Evolutionary conservation across 2,113 vertebrate genomes (phyloP).

Genomic region (Chaetodon trifascialis): DNA sequence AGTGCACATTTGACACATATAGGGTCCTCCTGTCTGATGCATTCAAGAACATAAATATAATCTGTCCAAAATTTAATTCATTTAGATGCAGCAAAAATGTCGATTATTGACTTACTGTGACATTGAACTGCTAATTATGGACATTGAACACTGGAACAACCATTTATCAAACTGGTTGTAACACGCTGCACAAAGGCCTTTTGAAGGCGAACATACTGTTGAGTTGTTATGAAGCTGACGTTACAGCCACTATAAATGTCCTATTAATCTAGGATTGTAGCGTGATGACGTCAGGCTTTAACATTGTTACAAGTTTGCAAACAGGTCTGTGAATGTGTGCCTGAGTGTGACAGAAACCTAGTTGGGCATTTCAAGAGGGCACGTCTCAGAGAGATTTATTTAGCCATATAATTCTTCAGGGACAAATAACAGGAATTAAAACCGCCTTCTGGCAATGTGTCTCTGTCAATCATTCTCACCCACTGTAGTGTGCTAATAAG

Average conservation of each 20-base stretch:
- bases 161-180: neutral
- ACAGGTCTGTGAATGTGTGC: constrained; percentile 34
- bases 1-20: neutral
- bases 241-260: neutral
- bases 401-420: constrained; percentile 69
- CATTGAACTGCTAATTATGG: neutral
- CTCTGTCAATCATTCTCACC: constrained; percentile 78
- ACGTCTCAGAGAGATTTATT: constrained; percentile 66
- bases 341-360: constrained; percentile 64
- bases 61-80: neutral
- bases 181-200: neutral
- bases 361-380: constrained; percentile 64
- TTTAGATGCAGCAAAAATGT: neutral
- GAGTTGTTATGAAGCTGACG: neutral
- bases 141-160: neutral
- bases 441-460: constrained; percentile 68
- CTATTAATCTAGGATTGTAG: neutral
- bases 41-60: neutral
- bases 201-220: neutral
- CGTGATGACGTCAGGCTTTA: constrained; percentile 6
- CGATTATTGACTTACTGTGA: neutral
- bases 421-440: constrained; percentile 73
- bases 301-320: constrained; percentile 42
- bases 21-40: neutral
- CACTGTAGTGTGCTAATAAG: constrained; percentile 61